Conservation (phyloP, 2,113 vertebrate species). For the Gadus chalcogrammus region DNA sequence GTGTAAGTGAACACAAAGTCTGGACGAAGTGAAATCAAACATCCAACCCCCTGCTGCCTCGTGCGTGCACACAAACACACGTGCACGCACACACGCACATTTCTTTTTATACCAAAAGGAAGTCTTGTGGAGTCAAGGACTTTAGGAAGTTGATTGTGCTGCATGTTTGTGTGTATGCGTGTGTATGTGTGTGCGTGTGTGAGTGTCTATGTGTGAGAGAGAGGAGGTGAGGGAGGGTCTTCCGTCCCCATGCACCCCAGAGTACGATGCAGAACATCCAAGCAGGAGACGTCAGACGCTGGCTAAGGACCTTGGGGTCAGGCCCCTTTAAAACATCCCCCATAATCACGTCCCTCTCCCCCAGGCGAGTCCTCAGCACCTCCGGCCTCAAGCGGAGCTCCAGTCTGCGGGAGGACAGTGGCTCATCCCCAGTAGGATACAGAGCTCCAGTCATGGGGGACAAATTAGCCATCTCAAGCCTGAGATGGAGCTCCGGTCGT, state of each 20-base stretch:
- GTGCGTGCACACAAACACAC: constrained; percentile 7
- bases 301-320: background rate
- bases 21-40: no score
- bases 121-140: constrained; percentile 22
- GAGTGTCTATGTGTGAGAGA: background rate
- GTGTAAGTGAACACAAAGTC: constrained; percentile 14
- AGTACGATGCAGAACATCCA: no score
- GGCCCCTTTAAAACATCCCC: background rate
- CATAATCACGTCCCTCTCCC: background rate
- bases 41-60: background rate
- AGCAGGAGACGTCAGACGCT: no score
- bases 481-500: constrained; percentile 63
- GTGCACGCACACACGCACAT: constrained; percentile 1
- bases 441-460: background rate
- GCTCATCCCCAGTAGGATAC: background rate
- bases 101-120: constrained; percentile 8
- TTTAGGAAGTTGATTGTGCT: constrained; percentile 47
- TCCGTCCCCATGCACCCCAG: no score
- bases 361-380: no score
- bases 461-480: background rate
- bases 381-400: no score
- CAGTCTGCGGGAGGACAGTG: no score
- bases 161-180: constrained; percentile 37
- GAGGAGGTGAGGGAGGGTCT: background rate
- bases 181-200: constrained; percentile 17